These are phyloP conservation scores for Chloromyia formosa DNA, from an alignment of 2,888 invertebrate genomes.

Conservation along the genomic window DNA sequence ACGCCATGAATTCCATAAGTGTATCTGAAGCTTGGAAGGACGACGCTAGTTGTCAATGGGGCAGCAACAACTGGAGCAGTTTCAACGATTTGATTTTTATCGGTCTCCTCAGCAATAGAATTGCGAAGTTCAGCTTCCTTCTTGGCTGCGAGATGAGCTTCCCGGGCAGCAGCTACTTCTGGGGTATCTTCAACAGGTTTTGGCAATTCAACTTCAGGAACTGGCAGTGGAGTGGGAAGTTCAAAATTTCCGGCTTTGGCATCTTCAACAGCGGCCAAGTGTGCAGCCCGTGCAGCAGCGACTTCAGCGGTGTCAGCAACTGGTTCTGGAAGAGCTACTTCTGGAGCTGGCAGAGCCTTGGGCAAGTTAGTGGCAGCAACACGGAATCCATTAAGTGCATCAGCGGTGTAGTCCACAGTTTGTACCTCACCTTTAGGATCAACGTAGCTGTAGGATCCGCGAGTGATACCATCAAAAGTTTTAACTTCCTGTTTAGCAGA, in stretches of 20 bases:
- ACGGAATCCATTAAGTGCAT: constrained; percentile 66
- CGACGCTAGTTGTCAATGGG: background rate
- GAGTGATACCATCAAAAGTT: constrained; percentile 66
- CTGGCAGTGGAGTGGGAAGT: constrained; percentile 9
- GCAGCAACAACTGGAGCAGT: constrained; percentile 18
- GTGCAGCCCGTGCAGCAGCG: constrained; percentile 55
- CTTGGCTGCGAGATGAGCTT: constrained; percentile 45
- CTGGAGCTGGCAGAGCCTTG: constrained; percentile 38
- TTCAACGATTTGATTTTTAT: constrained; percentile 38
- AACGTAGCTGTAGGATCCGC: constrained; percentile 67
- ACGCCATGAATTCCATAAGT: constrained; percentile 19
- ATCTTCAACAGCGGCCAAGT: constrained; percentile 57
- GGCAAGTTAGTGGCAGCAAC: constrained; percentile 68
- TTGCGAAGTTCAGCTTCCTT: constrained; percentile 45
- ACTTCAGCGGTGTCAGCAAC: constrained; percentile 56
- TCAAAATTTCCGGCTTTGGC: constrained; percentile 53
- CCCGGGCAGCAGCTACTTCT: constrained; percentile 52
- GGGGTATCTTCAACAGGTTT: constrained; percentile 57
- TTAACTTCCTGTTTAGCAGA: constrained; percentile 67
- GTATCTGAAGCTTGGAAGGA: constrained; percentile 34
- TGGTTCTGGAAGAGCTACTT: constrained; percentile 51
- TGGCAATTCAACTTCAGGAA: constrained; percentile 46
- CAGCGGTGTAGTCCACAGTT: constrained; percentile 66
- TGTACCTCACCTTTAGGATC: constrained; percentile 67
- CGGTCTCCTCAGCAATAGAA: constrained; percentile 45